Evolutionary conservation across 2,797 vertebrate genomes (phyloP), one percentile per base, ranked within the genome.

Genomic region (Synanceia verrucosa): DNA sequence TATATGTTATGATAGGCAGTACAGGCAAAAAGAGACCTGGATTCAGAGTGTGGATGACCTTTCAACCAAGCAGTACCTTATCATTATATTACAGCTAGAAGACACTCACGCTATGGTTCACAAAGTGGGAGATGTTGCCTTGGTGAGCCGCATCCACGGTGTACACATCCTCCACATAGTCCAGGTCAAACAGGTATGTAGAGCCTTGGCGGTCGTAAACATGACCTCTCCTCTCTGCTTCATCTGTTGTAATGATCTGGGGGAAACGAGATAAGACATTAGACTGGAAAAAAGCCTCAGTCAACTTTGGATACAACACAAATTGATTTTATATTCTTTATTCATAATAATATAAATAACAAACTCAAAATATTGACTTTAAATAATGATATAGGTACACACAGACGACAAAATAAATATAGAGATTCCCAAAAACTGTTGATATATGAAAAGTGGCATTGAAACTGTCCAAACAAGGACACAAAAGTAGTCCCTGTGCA

Each of bases 51-150:
- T 29, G 28, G 28, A 29, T 29, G 29, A 36, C 34, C 34, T 37
- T 16, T 4, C 2, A 21, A 7, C 24, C n/a, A n/a, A 51, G 34
- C 21, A 36, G 9, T 21, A 19, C 5, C n/a, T 18, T 19, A 10
- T 4, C 41, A 19, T 6, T 10, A 10, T 4, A 24, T n/a, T n/a
- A 12, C 31, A 34, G 16, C n/a, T 21, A 48, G 7, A 21, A 13
- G 29, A 56, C 21, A 92, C 95, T 94, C 87, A 97, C 96, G 41
- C 96, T 97, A 89, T 98, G 97, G 92, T 98, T 98, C 84, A 98
- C 96, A 62, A 98, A 98, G 89, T 97, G 97, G n/a, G 97, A 97
- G 85, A 98, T 94, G 91, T 98, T 98, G 65, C 96, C 97, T 4
- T 95, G 95, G 72, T 94, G 92, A 29, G 96, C 96, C 0, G 96